Evolutionary conservation across 2,113 vertebrate genomes (phyloP).

Genomic region (Toxotes chatareus): DNA sequence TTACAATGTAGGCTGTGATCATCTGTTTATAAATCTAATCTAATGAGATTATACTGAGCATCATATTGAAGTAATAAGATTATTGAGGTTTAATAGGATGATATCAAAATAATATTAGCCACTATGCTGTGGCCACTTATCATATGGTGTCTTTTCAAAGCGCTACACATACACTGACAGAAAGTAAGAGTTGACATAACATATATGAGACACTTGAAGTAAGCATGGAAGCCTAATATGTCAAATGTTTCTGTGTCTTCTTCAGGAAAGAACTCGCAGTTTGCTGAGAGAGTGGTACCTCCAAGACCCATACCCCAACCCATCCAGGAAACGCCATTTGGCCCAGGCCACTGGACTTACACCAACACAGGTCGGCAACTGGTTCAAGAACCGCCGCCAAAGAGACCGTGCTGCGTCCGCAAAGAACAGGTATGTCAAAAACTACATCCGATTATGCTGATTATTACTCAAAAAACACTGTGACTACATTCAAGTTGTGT

Average conservation of each 20-base stretch:
- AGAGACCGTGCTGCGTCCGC: conserved; percentile 86
- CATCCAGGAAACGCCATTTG: conserved; percentile 85
- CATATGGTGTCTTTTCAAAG: conserved; percentile 6
- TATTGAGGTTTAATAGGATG: conserved; percentile 47
- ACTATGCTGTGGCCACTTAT: too few relatives aligned
- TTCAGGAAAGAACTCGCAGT: conserved; percentile 86
- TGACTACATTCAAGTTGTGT: background rate
- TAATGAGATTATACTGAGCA: conserved; percentile 67
- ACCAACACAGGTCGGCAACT: conserved; percentile 88
- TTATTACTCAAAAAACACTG: background rate
- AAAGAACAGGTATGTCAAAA: conserved; percentile 82
- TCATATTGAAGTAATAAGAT: conserved; percentile 49
- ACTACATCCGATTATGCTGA: too few relatives aligned
- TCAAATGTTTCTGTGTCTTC: background rate
- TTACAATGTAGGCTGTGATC: conserved; percentile 38
- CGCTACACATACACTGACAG: background rate
- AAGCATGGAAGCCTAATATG: background rate
- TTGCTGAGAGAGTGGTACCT: conserved; percentile 88
- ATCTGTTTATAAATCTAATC: conserved; percentile 64
- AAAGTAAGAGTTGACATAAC: background rate
- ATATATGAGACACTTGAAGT: background rate
- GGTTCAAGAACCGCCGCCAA: conserved; percentile 88
- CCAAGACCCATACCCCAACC: conserved; percentile 88
- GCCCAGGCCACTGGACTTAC: conserved; percentile 88
- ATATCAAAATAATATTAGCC: conserved; percentile 28